Base-by-base conservation (phyloP, 1,140 invertebrate genomes). In the Myzus persicae region DNA sequence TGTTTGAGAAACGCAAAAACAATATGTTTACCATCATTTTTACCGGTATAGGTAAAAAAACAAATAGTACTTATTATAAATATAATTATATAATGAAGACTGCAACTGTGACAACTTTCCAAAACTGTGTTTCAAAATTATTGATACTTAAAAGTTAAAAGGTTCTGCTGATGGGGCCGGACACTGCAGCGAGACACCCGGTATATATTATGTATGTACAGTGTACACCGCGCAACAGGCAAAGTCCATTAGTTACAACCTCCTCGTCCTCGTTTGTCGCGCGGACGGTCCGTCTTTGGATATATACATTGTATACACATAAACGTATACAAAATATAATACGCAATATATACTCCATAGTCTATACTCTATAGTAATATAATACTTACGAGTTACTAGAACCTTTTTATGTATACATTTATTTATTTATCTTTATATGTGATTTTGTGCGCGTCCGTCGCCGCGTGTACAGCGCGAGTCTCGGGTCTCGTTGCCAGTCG, bases 221-320 rank as follows among this genome's bases (percentile, higher is more conserved):
- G 48, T 59, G 11, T 31, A 59, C 59, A n/a, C 14, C 5, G 59
- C 59, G 46, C 36, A 36, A 89, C 88, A 38, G 51, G 38, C 48
- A 89, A 89, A 89, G 88, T 54, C 88, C 48, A 89, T 89, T 89
- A 89, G 88, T 54, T 44, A 76, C 36, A n/a, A 18, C 59, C 88
- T 36, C 31, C 42, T 84, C 84, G 59, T 67, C 31, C 59, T 48
- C 82, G 36, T 40, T 42, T 40, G 38, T 26, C 82, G 38, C 40
- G 26, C 46, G 87, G n/a, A 85, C 44, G 18, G 42, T 2, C 44
- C 44, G 87, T 88, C n/a, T 88, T 88, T 88, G n/a, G 44, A 84
- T 84, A 24, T 82, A 48, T 51, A 40, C 9, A 40, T 85, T 44
- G 84, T 44, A 5, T 42, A 44, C 1, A 54, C 44, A n/a, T 26